Evolutionary conservation across 2,797 vertebrate genomes (phyloP).

Genomic region (Arrhamphus sclerolepis): DNA sequence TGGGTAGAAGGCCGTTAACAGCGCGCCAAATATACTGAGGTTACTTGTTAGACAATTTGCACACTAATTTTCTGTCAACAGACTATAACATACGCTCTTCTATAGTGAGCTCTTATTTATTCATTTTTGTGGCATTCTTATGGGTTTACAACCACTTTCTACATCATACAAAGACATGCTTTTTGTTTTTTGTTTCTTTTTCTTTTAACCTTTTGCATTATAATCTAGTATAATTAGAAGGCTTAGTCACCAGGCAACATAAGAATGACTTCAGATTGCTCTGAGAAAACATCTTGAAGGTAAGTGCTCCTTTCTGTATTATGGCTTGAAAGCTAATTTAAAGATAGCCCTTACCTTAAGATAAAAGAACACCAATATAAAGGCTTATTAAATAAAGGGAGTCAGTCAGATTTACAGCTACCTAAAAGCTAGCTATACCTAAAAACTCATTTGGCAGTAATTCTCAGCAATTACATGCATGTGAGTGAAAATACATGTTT

Average conservation of each 20-base stretch:
- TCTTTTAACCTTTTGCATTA: slow-evolving; percentile 29
- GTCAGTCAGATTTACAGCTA: slow-evolving; percentile 25
- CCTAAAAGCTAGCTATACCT: slow-evolving; percentile 28
- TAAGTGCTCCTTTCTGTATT: slow-evolving; percentile 61
- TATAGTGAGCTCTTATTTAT: slow-evolving; percentile 15
- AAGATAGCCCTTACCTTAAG: slow-evolving; percentile 51
- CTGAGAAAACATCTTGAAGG: slow-evolving; percentile 51
- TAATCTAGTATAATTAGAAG: slow-evolving; percentile 23
- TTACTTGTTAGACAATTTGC: slow-evolving; percentile 84
- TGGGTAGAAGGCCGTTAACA: slow-evolving; percentile 85
- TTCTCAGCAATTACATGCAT: slow-evolving; percentile 59
- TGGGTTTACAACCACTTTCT: slow-evolving; percentile 15
- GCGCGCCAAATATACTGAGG: slow-evolving; percentile 85
- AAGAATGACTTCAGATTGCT: slow-evolving; percentile 44
- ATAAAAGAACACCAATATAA: slow-evolving; percentile 50
- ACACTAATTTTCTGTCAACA: slow-evolving; percentile 70
- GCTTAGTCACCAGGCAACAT: slow-evolving; percentile 43
- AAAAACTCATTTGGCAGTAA: slow-evolving; percentile 45
- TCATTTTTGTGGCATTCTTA: background rate
- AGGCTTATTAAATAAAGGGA: slow-evolving; percentile 32
- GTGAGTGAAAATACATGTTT: slow-evolving; percentile 28
- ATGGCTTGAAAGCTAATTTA: slow-evolving; percentile 65
- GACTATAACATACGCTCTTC: slow-evolving; percentile 24
- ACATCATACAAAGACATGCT: slow-evolving; percentile 17
- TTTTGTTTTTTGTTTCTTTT: too few relatives aligned